Evolutionary conservation across 2,113 vertebrate species (phyloP).

Genomic region (Pangasianodon gigas): DNA sequence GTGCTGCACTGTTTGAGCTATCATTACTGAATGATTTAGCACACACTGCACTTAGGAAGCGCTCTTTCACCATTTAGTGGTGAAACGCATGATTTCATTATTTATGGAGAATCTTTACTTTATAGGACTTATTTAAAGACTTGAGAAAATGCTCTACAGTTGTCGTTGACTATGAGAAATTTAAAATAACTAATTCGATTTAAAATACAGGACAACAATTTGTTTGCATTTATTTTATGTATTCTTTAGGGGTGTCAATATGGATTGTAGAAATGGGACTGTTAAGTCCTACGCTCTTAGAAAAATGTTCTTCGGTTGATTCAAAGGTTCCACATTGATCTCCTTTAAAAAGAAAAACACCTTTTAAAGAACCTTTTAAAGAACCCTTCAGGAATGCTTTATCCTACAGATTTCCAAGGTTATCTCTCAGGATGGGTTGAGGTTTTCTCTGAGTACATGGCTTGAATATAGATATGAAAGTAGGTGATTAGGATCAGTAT

Average conservation of each 20-base stretch:
- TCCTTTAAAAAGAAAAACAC: not conserved
- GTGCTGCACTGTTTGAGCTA: too few relatives aligned
- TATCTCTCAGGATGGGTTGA: not conserved
- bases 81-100: too few relatives aligned
- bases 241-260: not conserved
- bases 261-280: not conserved
- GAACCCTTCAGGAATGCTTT: not conserved
- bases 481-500: conserved; percentile 3
- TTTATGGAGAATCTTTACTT: too few relatives aligned
- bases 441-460: not conserved
- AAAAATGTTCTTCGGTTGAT: not conserved
- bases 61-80: not conserved
- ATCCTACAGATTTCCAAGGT: not conserved
- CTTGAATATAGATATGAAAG: not conserved
- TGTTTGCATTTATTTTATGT: too few relatives aligned
- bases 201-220: too few relatives aligned
- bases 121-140: too few relatives aligned
- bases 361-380: not conserved
- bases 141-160: too few relatives aligned
- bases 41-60: too few relatives aligned
- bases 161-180: too few relatives aligned
- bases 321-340: not conserved
- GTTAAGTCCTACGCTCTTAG: not conserved
- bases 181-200: too few relatives aligned
- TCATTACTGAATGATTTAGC: too few relatives aligned